phyloP scores from a whole-genome alignment of 2,113 vertebrate species.

The Vulpes vulpes region DNA sequence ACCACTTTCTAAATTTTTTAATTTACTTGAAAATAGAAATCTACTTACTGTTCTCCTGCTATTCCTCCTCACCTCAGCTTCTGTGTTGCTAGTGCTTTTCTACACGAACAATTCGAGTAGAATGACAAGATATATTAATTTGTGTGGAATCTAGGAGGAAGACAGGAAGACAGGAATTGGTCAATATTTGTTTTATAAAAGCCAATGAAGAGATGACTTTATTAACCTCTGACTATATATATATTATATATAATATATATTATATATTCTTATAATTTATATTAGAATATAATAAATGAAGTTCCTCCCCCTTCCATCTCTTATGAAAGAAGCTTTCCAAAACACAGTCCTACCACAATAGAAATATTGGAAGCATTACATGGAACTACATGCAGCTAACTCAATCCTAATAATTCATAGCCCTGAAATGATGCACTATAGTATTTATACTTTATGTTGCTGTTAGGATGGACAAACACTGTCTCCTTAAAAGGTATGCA shows the following conservation, averaged over 20 bases:
- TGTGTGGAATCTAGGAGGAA: not conserved
- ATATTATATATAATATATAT: too few species aligned
- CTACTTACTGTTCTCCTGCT: not conserved
- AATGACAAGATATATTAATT: not conserved
- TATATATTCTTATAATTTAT: too few species aligned
- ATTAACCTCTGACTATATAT: not conserved
- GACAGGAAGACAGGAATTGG: not conserved
- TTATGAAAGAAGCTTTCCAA: not conserved
- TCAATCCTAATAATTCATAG: not conserved
- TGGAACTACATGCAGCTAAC: not conserved
- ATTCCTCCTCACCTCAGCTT: not conserved
- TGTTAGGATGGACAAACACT: not conserved
- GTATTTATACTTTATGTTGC: not conserved
- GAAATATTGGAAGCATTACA: not conserved
- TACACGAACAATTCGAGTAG: not conserved
- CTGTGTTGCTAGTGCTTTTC: not conserved
- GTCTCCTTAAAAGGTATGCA: not conserved
- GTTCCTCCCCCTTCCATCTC: not conserved
- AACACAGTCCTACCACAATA: not conserved
- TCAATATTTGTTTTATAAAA: conserved; percentile 9
- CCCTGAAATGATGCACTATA: not conserved
- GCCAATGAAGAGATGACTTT: not conserved
- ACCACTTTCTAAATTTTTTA: not conserved
- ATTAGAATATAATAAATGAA: too few species aligned
- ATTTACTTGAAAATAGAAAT: not conserved